A percentile compares a stretch with the other conserved stretches of the same genome.
These are phyloP conservation scores for Poecilia wingei DNA, from an alignment of 2,797 vertebrate species.

Conservation along the genomic window DNA sequence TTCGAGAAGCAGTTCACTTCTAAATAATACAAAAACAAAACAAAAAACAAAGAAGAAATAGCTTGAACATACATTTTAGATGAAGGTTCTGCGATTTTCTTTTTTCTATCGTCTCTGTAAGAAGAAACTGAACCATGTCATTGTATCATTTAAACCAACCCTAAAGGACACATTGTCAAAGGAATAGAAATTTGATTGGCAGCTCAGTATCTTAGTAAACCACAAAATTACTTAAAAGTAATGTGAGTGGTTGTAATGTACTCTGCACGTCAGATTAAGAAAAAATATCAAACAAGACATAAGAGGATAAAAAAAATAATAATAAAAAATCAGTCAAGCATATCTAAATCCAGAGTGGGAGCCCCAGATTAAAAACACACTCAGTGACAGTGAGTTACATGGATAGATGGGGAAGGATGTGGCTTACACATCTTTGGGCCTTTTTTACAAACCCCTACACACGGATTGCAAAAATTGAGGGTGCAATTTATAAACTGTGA, in stretches of 20 bases:
- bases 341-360: background rate
- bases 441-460: background rate
- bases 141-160: background rate
- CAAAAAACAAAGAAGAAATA: background rate
- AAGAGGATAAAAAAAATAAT: background rate
- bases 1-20: background rate
- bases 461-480: conserved; percentile 4
- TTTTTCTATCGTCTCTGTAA: background rate
- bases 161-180: background rate
- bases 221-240: background rate
- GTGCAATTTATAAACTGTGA: conserved; percentile 6
- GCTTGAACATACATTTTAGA: background rate
- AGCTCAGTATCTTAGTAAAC: background rate
- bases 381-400: background rate
- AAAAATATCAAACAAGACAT: background rate
- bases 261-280: background rate
- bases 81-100: background rate
- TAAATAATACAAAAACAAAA: background rate
- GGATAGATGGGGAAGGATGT: background rate
- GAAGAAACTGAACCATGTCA: background rate
- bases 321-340: background rate
- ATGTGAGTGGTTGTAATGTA: background rate
- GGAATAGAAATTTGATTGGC: background rate
- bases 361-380: background rate
- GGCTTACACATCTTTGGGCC: conserved; percentile 3